These are phyloP conservation scores for Spermophilus dauricus DNA, from an alignment of 2,113 vertebrate species.

Conservation along the genomic window DNA sequence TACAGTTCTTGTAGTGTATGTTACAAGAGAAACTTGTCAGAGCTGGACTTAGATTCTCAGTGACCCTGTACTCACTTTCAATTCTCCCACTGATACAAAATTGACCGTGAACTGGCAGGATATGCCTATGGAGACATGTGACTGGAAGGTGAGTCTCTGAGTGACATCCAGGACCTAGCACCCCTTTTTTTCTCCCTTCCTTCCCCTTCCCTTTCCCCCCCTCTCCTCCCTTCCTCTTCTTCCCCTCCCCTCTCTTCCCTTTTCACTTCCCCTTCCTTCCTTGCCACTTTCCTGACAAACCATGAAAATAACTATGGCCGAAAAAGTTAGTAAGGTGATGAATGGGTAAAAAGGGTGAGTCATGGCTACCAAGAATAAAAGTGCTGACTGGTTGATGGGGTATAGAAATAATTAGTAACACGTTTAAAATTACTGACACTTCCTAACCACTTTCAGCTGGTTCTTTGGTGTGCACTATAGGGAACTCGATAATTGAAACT, in stretches of 20 bases:
- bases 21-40: not conserved
- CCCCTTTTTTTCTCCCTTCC: too few species aligned
- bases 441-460: conserved; percentile 77
- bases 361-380: conserved; percentile 83
- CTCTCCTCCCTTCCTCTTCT: rapidly evolving
- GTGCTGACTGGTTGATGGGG: conserved; percentile 81
- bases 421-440: conserved; percentile 77
- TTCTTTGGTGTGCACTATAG: conserved; percentile 60
- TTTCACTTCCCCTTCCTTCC: not conserved
- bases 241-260: too few species aligned
- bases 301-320: conserved; percentile 7
- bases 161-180: not conserved
- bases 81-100: not conserved
- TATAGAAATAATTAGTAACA: conserved; percentile 82
- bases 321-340: conserved; percentile 69
- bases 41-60: not conserved
- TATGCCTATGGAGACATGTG: not conserved
- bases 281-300: conserved; percentile 46
- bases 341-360: conserved; percentile 69
- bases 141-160: not conserved
- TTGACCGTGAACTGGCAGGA: not conserved
- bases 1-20: not conserved
- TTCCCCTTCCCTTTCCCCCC: too few species aligned
- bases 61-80: not conserved
- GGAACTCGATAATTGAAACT: conserved; percentile 59